Base-by-base conservation (phyloP, 2,888 invertebrate genomes). In the Girardia tigrina region DNA sequence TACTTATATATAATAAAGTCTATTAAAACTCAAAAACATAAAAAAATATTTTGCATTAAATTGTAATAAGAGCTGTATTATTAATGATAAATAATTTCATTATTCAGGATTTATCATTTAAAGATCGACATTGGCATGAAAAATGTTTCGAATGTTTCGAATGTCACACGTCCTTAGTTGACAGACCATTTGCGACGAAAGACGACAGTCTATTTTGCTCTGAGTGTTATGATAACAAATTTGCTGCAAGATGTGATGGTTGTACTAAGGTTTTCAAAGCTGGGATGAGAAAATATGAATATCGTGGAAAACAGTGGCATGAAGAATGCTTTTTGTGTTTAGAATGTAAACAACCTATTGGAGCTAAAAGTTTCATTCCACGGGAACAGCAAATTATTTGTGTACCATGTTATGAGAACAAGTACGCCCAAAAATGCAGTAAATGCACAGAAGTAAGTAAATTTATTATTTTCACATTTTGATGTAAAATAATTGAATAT, bases 121-220 rank as follows among this genome's bases (percentile, higher is more conserved):
- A 98, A 88, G 97, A 98, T 86, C 94, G 94, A 88, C 98, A 98
- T 86, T 98, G 98, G 98, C 98, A 98, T 86, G 97, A 98, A 87
- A 91, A 92, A 74, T 98, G 98, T 86, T 98, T 99, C 90, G 89
- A 95, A 82, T 98, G 98, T 88, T 90, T 90, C 86, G 94, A 93
- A 87, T 98, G 98, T 88, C 90, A 92, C 20, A 74, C 93, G 82
- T 94, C 94, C 78, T 88, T 98, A 85, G 97, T 98, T 79, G 97
- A 98, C 88, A 94, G 95, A 88, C 97, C 97, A 85, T 98, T 98
- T 86, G 98, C 97, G 82, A 93, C 94, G 84, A 97, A 97, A 87
- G 90, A 94, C 81, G 97, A 99, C 85, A 97, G 99, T 85, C 94
- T 97, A 87, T 97, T 93, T 88, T 98, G 98, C 87, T 94, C 95